These are phyloP conservation scores for Zapus hudsonius DNA, from an alignment of 2,113 vertebrate genomes.

Conservation along the genomic window DNA sequence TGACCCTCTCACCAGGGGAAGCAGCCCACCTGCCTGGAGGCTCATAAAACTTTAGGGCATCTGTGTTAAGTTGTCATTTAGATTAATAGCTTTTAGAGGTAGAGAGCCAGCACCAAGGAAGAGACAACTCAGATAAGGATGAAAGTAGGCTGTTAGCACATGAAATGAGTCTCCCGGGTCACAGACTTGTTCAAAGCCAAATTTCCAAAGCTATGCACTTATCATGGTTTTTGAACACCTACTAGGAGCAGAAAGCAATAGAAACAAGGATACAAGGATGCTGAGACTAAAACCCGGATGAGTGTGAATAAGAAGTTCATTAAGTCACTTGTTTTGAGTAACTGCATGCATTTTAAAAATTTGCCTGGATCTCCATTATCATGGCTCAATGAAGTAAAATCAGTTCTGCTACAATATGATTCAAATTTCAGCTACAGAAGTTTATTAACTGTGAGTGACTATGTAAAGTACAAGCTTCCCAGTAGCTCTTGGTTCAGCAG, in stretches of 20 bases:
- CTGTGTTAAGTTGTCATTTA: not conserved
- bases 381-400: not conserved
- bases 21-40: not conserved
- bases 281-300: not conserved
- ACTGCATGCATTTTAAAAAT: not conserved
- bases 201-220: not conserved
- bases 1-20: not conserved
- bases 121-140: not conserved
- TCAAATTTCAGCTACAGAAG: not conserved
- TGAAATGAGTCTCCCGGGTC: not conserved
- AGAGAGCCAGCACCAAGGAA: not conserved
- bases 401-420: not conserved
- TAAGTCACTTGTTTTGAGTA: not conserved
- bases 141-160: not conserved
- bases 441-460: not conserved
- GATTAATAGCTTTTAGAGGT: not conserved
- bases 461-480: not conserved
- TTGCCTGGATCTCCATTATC: conserved; percentile 17
- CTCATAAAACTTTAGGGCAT: too few species aligned
- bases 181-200: not conserved
- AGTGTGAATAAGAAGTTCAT: not conserved
- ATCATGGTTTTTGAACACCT: not conserved
- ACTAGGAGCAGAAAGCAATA: not conserved
- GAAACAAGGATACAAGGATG: not conserved
- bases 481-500: not conserved